phyloP scores from a whole-genome alignment of 2,797 vertebrate species.

The Acomys russatus region DNA sequence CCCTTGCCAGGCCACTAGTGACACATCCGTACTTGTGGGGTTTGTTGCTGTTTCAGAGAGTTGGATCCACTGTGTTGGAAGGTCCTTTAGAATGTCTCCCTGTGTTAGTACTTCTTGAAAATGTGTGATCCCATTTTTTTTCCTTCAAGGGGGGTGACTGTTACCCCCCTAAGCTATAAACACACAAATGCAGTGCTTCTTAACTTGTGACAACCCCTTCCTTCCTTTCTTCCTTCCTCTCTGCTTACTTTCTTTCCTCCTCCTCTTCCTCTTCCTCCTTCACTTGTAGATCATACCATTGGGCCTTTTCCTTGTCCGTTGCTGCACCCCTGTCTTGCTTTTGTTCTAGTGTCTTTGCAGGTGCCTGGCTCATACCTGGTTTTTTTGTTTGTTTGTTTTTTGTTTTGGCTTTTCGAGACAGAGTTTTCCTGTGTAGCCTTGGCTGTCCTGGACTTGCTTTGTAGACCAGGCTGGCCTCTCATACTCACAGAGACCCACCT shows the following conservation, averaged over 20 bases:
- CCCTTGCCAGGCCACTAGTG: neutral
- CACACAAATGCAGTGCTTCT: neutral
- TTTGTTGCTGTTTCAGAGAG: neutral
- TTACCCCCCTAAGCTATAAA: neutral
- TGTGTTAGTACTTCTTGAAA: neutral
- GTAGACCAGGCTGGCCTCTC: too few relatives aligned
- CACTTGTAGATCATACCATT: rapidly evolving
- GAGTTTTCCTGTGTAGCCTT: too few relatives aligned
- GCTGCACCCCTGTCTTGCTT: neutral
- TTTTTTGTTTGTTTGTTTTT: neutral
- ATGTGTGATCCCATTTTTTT: neutral
- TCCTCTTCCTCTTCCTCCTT: too few relatives aligned
- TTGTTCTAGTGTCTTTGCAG: neutral
- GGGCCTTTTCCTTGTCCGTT: neutral
- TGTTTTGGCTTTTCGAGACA: too few relatives aligned
- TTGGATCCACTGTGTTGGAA: neutral
- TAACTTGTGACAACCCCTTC: neutral
- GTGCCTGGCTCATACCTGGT: neutral
- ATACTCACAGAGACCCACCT: too few relatives aligned
- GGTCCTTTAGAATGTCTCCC: neutral
- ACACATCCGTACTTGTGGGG: neutral
- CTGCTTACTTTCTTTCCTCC: too few relatives aligned
- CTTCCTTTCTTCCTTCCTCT: too few relatives aligned
- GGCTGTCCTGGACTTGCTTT: too few relatives aligned
- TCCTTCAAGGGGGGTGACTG: too few relatives aligned